Evolutionary conservation across 2,888 invertebrate genomes (phyloP), one percentile per base, ranked within the genome.

Genomic region (Cantharis rufa): DNA sequence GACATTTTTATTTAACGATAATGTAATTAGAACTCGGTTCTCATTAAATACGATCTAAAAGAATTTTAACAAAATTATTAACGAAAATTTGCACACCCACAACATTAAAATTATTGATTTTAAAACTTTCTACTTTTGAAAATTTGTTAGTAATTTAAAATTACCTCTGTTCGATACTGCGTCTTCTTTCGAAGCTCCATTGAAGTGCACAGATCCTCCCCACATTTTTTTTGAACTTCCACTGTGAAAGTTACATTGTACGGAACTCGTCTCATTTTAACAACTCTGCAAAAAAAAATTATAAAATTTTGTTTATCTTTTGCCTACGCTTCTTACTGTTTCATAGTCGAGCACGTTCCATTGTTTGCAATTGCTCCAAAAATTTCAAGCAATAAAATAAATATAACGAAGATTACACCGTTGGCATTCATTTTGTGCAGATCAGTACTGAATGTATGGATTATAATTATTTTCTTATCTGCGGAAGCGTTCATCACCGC

Each of bases 141-240:
- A 27, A 10, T 27, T 27, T 11, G 3, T 21, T 21, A 21, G 21
- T 21, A 2, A 21, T 21, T 21, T 32, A 32, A n/a, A 48, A n/a
- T 48, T 73, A 73, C 73, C 73, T 73, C 69, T 27, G 15, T n/a
- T n/a, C 69, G 48, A 13, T 61, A 15, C 27, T 69, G 63, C n/a
- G 27, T 62, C 27, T 21, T 27, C 62, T 28, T 24, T 24, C 13
- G 18, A 63, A 63, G n/a, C 63, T 74, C 70, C 2, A 24, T 16
- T 32, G 69, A 63, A 18, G 70, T 70, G 32, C 70, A 70, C 2
- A 18, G 10, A 13, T n/a, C 27, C 2, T 18, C 27, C 5, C 73
- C 73, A 24, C 73, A 73, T 5, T 16, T 69, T 16, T 24, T 48
- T 9, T 69, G 15, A 62, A 28, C 68, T 24, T 27, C 10, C 21